Conservation (phyloP, 2,113 vertebrate species). For the Mustela lutreola region DNA sequence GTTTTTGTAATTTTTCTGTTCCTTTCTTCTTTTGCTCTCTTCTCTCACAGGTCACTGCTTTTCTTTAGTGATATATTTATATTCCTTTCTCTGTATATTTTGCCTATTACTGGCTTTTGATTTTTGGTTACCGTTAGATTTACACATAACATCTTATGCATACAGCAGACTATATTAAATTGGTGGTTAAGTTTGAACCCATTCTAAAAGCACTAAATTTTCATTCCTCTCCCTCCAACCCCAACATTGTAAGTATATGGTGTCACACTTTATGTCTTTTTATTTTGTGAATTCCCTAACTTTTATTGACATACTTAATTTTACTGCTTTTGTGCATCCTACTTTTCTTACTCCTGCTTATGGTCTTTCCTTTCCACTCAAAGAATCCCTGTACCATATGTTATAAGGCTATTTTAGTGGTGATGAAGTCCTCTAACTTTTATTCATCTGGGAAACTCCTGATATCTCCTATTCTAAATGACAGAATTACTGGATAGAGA, state of each 20-base stretch:
- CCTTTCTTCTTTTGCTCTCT: background rate
- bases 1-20: background rate
- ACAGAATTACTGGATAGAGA: background rate
- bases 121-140: background rate
- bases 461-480: background rate
- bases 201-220: background rate
- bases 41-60: background rate
- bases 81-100: background rate
- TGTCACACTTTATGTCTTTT: background rate
- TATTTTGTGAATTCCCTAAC: background rate
- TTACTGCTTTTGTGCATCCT: background rate
- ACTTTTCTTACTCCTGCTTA: background rate
- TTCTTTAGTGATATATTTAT: background rate
- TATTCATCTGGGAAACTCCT: background rate
- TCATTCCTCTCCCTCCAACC: background rate
- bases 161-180: background rate
- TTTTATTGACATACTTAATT: background rate
- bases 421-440: background rate
- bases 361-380: background rate
- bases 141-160: background rate
- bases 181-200: background rate
- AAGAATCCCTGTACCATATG: background rate
- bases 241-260: background rate
- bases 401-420: background rate
- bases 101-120: background rate